Percentiles rank a stretch among this genome's conserved stretches.
Evolutionary conservation across 1,140 invertebrate species (phyloP).

Genomic region (Drosophila ercepeae): DNA sequence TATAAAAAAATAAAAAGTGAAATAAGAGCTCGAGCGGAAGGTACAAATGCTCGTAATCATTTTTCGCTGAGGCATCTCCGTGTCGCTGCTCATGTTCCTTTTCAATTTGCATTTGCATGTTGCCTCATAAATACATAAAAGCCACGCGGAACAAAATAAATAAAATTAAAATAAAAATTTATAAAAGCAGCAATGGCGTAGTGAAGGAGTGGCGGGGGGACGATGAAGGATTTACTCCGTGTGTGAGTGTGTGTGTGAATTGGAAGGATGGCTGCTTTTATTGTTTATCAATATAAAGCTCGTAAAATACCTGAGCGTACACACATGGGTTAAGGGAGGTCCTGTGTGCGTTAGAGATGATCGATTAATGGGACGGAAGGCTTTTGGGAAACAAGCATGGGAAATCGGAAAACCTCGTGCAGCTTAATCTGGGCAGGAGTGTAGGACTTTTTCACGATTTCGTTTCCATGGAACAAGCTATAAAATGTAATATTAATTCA

Average conservation of each 20-base stretch:
- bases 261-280: constrained; percentile 61
- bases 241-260: constrained; percentile 9
- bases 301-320: constrained; percentile 72
- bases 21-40: constrained; percentile 14
- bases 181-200: constrained; percentile 47
- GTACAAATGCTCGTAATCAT: constrained; percentile 67
- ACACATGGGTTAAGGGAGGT: constrained; percentile 22
- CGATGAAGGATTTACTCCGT: constrained; percentile 6
- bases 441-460: constrained; percentile 6
- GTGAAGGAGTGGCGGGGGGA: not conserved
- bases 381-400: not conserved
- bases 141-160: constrained; percentile 60
- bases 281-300: constrained; percentile 79
- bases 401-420: constrained; percentile 1
- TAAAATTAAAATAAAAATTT: constrained; percentile 80
- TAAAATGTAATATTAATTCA: not conserved
- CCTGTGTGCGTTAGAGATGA: constrained; percentile 26
- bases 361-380: constrained; percentile 32
- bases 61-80: constrained; percentile 31
- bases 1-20: constrained; percentile 51
- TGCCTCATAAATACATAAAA: constrained; percentile 65
- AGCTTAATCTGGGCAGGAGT: constrained; percentile 13
- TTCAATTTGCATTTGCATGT: constrained; percentile 76
- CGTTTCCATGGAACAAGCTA: not conserved
- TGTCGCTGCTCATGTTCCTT: constrained; percentile 36